A percentile compares a stretch with the other conserved stretches of the same genome.
Conservation (phyloP, 2,888 invertebrate species). For the Vesta saturnalis region DNA sequence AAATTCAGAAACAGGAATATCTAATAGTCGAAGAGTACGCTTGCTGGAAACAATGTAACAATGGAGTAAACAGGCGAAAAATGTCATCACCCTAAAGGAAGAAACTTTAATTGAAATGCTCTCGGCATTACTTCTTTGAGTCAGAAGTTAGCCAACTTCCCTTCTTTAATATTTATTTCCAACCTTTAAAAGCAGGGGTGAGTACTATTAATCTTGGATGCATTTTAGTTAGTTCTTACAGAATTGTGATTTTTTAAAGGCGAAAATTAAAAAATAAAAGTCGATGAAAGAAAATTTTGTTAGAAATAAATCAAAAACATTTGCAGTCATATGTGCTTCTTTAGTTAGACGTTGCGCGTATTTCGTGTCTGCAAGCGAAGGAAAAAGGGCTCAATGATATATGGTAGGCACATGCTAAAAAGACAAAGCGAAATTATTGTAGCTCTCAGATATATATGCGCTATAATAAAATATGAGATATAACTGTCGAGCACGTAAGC, state of each 20-base stretch:
- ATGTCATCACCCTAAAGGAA: slow-evolving; percentile 48
- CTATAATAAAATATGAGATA: slow-evolving; percentile 46
- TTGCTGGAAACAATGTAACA: slow-evolving; percentile 34
- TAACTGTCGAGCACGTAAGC: slow-evolving; percentile 44
- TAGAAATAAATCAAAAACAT: slow-evolving; percentile 25
- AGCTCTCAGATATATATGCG: slow-evolving; percentile 40
- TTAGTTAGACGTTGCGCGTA: slow-evolving; percentile 29
- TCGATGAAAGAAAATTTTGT: slow-evolving; percentile 12
- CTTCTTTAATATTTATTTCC: slow-evolving; percentile 31
- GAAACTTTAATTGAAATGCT: slow-evolving; percentile 58
- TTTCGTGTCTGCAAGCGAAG: slow-evolving; percentile 34
- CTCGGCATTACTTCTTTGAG: slow-evolving; percentile 54
- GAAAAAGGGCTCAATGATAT: slow-evolving; percentile 38
- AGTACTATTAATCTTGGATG: not conserved
- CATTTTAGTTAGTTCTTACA: slow-evolving; percentile 12
- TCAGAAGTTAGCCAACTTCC: slow-evolving; percentile 43
- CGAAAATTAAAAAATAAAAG: slow-evolving; percentile 11
- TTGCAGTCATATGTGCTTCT: slow-evolving; percentile 28
- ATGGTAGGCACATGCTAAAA: slow-evolving; percentile 44
- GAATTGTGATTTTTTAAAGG: too few relatives aligned
- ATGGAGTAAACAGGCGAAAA: slow-evolving; percentile 49
- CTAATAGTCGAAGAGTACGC: slow-evolving; percentile 3
- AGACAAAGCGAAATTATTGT: slow-evolving; percentile 47
- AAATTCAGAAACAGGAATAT: slow-evolving; percentile 14
- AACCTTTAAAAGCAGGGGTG: slow-evolving; percentile 33